Evolutionary conservation across 1,140 invertebrate species (phyloP).

Genomic region (Hydropsyche tenuis): DNA sequence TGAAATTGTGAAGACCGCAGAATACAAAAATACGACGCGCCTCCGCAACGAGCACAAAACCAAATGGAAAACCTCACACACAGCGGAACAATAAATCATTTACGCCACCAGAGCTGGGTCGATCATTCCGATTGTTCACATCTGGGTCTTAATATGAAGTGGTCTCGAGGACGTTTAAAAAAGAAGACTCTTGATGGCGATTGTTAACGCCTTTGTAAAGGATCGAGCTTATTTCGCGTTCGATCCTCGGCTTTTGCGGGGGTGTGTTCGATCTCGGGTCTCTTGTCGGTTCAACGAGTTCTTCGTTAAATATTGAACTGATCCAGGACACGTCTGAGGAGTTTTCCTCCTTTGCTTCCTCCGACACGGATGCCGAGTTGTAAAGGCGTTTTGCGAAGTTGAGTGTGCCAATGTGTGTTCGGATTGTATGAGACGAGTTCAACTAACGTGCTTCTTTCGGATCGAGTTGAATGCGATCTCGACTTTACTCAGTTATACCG

Average conservation of each 20-base stretch:
- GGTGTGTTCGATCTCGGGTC: background rate
- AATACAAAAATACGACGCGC: no score
- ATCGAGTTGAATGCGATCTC: no score
- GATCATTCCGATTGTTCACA: background rate
- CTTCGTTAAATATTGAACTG: conserved; percentile 23
- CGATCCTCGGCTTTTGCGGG: background rate
- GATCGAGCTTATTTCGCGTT: background rate
- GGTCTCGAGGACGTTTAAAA: background rate
- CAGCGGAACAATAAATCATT: background rate
- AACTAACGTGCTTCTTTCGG: no score
- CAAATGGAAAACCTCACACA: background rate
- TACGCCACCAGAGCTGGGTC: no score
- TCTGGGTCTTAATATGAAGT: background rate
- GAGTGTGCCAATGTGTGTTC: no score
- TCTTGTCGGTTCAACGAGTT: background rate
- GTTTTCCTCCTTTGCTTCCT: no score
- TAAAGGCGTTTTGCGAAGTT: no score
- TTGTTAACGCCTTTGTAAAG: background rate
- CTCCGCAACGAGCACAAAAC: no score
- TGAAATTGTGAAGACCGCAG: conserved; percentile 19
- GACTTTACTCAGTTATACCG: no score
- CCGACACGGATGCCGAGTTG: no score
- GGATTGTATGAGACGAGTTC: no score
- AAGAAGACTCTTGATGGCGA: background rate
- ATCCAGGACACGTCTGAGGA: conserved; percentile 2